A percentile compares a stretch with the other conserved stretches of the same genome.
Evolutionary conservation across 2,888 invertebrate genomes (phyloP).

Genomic region (Trilocha varians): DNA sequence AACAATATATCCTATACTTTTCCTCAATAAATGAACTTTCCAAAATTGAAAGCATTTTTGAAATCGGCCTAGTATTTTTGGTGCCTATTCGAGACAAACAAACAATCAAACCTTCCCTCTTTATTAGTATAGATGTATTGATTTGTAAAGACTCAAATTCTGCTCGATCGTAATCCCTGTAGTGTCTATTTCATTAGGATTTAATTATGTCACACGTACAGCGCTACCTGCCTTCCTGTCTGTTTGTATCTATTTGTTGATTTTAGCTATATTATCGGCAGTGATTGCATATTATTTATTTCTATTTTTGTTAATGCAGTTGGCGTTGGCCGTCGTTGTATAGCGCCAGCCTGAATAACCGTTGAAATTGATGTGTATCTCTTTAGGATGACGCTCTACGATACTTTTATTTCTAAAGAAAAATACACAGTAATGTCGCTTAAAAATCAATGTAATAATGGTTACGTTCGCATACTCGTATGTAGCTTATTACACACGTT

Average conservation of each 20-base stretch:
- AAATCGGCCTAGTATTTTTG: too few relatives aligned
- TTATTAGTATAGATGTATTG: background rate
- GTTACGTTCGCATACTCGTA: background rate
- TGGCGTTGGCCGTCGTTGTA: conserved; percentile 59
- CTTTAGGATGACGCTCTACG: conserved; percentile 56
- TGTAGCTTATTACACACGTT: background rate
- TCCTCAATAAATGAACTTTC: too few relatives aligned
- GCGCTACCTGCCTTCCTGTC: conserved; percentile 41
- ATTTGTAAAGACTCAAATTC: conserved; percentile 39
- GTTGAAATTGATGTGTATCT: conserved; percentile 1
- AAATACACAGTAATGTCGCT: background rate
- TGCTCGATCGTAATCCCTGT: conserved; percentile 31
- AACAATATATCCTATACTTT: too few relatives aligned
- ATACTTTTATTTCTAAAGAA: background rate
- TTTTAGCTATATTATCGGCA: conserved; percentile 36
- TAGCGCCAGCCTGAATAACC: conserved; percentile 62
- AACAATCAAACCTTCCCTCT: too few relatives aligned
- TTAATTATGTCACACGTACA: conserved; percentile 35
- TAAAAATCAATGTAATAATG: background rate
- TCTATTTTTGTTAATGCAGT: conserved; percentile 31
- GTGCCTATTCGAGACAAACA: too few relatives aligned
- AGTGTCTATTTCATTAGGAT: conserved; percentile 21
- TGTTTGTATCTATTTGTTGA: conserved; percentile 12
- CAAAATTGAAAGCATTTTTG: too few relatives aligned
- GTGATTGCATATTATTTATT: conserved; percentile 46